Conservation (phyloP, 2,888 invertebrate species). For the Melolontha melolontha region DNA sequence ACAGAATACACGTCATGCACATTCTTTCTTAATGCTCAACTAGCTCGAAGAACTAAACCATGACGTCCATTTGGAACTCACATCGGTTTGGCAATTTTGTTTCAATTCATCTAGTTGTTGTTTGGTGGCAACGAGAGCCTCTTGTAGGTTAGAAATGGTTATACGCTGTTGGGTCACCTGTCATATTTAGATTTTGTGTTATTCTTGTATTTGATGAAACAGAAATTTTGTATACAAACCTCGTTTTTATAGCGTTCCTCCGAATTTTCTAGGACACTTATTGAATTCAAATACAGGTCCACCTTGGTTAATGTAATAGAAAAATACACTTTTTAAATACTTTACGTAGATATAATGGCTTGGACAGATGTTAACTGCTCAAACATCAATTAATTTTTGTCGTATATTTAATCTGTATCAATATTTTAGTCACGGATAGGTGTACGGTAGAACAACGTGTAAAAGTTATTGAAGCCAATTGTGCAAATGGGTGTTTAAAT, state of each 20-base stretch:
- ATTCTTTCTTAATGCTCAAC: constrained; percentile 50
- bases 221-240: constrained; percentile 52
- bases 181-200: constrained; percentile 20
- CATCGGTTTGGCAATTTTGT: constrained; percentile 58
- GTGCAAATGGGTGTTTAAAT: too few species aligned
- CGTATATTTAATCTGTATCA: too few species aligned
- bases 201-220: background rate
- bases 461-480: too few species aligned
- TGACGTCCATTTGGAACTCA: constrained; percentile 61
- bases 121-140: constrained; percentile 60
- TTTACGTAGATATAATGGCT: too few species aligned
- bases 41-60: constrained; percentile 57
- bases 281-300: constrained; percentile 60
- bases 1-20: constrained; percentile 61
- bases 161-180: constrained; percentile 61
- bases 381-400: too few species aligned
- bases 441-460: too few species aligned
- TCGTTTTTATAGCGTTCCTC: constrained; percentile 59
- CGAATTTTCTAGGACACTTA: constrained; percentile 59
- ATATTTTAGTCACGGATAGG: too few species aligned
- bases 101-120: constrained; percentile 59
- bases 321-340: background rate
- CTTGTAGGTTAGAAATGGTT: constrained; percentile 61
- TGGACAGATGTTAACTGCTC: too few species aligned
- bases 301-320: constrained; percentile 52